phyloP scores from a whole-genome alignment of 2,113 vertebrate genomes.

The Potamarius usumacintae region DNA sequence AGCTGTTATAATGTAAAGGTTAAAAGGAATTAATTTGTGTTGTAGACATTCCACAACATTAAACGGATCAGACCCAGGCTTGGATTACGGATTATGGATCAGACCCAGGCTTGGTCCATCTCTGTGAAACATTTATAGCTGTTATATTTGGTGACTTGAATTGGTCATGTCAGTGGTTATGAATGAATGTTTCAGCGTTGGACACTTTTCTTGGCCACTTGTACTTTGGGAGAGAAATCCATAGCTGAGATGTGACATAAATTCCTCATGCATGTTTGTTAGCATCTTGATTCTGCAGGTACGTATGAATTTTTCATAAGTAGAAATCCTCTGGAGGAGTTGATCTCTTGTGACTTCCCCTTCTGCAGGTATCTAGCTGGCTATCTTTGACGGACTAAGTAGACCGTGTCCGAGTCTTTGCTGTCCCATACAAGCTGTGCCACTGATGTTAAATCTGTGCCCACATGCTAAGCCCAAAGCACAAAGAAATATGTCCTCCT shows the following conservation, averaged over 20 bases:
- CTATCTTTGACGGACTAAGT: slow-evolving; percentile 28
- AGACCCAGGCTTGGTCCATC: background rate
- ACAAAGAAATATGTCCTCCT: background rate
- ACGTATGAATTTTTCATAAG: slow-evolving; percentile 23
- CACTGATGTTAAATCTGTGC: slow-evolving; percentile 23
- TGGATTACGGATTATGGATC: background rate
- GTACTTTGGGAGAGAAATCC: background rate
- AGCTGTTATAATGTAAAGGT: background rate
- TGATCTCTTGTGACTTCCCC: slow-evolving; percentile 8
- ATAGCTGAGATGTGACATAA: background rate
- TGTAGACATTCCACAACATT: background rate
- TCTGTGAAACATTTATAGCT: background rate
- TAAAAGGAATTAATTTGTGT: background rate
- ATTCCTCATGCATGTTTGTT: background rate
- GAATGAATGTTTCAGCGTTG: background rate
- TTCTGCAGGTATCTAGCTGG: slow-evolving; percentile 27
- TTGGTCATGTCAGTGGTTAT: background rate
- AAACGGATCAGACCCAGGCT: background rate
- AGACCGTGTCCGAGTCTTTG: slow-evolving; percentile 31
- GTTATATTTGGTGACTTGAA: background rate
- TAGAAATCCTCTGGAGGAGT: slow-evolving; percentile 1
- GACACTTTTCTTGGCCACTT: background rate
- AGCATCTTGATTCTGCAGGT: slow-evolving; percentile 11
- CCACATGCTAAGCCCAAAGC: background rate
- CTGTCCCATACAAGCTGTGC: slow-evolving; percentile 28